Conservation (phyloP, 2,888 invertebrate genomes). For the Ophion slaviceki region DNA sequence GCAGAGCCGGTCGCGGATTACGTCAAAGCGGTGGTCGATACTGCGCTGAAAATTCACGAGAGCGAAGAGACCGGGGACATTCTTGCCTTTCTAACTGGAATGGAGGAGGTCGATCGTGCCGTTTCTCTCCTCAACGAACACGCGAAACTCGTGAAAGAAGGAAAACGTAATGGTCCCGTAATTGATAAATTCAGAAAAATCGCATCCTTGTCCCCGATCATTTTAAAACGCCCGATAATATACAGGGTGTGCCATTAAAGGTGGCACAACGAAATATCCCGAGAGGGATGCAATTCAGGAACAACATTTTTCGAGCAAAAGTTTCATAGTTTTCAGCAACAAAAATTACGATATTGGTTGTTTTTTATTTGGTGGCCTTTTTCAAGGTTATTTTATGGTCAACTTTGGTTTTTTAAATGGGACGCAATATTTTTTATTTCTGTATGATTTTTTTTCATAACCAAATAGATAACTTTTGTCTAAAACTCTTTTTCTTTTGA, state of each 20-base stretch:
- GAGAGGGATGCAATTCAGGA: no score
- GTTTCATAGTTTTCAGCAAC: neutral
- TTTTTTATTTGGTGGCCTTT: neutral
- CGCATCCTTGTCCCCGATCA: no score
- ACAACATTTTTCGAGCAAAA: no score
- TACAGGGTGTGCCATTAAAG: no score
- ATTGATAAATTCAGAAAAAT: conserved; percentile 1
- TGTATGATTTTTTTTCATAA: no score
- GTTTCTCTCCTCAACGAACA: conserved; percentile 88
- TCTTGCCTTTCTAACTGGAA: conserved; percentile 96
- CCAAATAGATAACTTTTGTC: no score
- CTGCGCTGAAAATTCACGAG: conserved; percentile 94
- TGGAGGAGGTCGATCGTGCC: conserved; percentile 95
- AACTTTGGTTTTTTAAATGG: no score
- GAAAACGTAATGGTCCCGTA: conserved; percentile 75
- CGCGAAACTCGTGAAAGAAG: conserved; percentile 85
- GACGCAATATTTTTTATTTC: no score
- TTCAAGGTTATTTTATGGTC: no score
- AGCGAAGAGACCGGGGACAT: conserved; percentile 94
- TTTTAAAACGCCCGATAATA: no score
- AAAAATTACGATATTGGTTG: neutral
- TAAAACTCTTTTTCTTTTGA: no score
- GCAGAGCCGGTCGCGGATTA: conserved; percentile 95
- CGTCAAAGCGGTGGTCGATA: conserved; percentile 93
- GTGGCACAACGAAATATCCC: no score